phyloP scores from a whole-genome alignment of 2,888 invertebrate species.

The Leptinotarsa peninsularis region DNA sequence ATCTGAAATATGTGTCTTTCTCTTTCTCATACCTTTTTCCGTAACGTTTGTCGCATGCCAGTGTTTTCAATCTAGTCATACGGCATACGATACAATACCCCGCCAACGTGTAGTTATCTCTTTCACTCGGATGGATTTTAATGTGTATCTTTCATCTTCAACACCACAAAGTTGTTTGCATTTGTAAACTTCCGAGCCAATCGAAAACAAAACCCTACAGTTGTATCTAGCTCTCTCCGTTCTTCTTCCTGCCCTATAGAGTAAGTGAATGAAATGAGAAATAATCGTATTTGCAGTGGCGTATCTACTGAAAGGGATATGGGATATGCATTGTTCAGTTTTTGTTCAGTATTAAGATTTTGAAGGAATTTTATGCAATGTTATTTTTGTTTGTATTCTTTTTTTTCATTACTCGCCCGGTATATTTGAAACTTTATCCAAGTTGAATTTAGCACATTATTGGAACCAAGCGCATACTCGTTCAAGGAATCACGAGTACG shows the following conservation, averaged over 20 bases:
- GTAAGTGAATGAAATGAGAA: not conserved
- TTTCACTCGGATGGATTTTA: constrained; percentile 50
- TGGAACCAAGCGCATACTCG: too few relatives aligned
- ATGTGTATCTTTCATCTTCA: constrained; percentile 45
- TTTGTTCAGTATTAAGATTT: too few relatives aligned
- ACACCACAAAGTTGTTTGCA: constrained; percentile 43
- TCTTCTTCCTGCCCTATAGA: constrained; percentile 22
- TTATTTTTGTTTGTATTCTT: too few relatives aligned
- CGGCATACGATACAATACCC: constrained; percentile 50
- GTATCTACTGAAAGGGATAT: not conserved
- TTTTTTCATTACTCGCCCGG: too few relatives aligned
- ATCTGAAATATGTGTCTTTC: constrained; percentile 37
- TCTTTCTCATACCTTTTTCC: constrained; percentile 29
- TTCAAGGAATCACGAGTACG: too few relatives aligned
- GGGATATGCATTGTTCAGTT: too few relatives aligned
- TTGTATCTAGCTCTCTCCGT: constrained; percentile 37
- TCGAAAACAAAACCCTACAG: constrained; percentile 43
- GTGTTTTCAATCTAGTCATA: constrained; percentile 57
- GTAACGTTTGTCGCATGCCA: constrained; percentile 45
- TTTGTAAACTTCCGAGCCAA: constrained; percentile 49
- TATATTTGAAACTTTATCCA: too few relatives aligned
- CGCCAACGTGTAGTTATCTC: constrained; percentile 44
- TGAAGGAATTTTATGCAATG: too few relatives aligned
- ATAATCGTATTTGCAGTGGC: not conserved
- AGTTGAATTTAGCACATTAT: too few relatives aligned